These are phyloP conservation scores for Mastacembelus armatus DNA, from an alignment of 2,797 vertebrate genomes.

Conservation along the genomic window DNA sequence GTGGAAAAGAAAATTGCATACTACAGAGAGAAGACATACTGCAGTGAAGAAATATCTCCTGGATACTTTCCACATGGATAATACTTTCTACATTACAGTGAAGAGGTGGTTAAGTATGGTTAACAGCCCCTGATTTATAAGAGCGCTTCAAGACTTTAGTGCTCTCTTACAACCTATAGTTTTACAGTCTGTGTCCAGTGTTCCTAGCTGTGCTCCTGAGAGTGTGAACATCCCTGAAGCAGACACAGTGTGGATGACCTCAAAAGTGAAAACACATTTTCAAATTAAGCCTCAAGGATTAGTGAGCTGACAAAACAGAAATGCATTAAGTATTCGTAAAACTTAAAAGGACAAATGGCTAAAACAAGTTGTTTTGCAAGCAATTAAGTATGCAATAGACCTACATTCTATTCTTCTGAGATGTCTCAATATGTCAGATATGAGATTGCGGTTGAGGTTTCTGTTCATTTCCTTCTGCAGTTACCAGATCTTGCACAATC, in stretches of 20 bases:
- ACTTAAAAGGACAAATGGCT: constrained; percentile 12
- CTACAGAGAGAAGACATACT: constrained; percentile 1
- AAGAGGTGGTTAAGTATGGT: not conserved
- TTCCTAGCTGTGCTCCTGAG: constrained; percentile 52
- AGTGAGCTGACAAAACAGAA: constrained; percentile 28
- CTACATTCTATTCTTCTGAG: constrained; percentile 12
- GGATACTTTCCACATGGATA: not conserved
- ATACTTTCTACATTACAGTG: constrained; percentile 7
- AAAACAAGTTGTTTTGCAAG: constrained; percentile 14
- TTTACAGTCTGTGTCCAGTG: constrained; percentile 13
- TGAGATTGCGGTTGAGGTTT: constrained; percentile 13
- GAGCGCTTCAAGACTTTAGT: not conserved
- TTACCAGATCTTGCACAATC: not conserved
- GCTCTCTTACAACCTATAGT: constrained; percentile 1
- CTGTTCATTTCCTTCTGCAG: not conserved
- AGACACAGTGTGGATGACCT: constrained; percentile 17
- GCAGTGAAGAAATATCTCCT: constrained; percentile 2
- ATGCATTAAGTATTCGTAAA: constrained; percentile 17
- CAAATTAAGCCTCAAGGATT: not conserved
- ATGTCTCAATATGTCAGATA: constrained; percentile 3
- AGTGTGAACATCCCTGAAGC: constrained; percentile 42
- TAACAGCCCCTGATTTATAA: constrained; percentile 13
- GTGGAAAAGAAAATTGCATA: not conserved
- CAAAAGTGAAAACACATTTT: constrained; percentile 18
- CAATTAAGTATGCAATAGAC: constrained; percentile 2